A percentile compares a stretch with the other conserved stretches of the same genome.
phyloP scores from a whole-genome alignment of 2,888 invertebrate species.

The Polietes domitor region DNA sequence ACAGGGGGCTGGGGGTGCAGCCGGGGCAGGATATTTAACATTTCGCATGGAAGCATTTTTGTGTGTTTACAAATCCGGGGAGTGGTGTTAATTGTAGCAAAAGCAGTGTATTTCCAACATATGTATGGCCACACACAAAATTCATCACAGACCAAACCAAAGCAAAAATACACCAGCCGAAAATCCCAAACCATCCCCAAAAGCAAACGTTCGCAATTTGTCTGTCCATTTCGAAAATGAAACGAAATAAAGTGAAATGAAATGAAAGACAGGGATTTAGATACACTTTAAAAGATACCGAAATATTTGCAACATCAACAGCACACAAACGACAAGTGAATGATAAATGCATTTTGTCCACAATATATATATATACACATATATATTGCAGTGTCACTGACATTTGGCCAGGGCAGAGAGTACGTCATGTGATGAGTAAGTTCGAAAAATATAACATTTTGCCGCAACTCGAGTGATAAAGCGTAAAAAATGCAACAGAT shows the following conservation, averaged over 20 bases:
- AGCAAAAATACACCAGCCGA: neutral
- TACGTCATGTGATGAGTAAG: constrained; percentile 1
- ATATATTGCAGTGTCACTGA: constrained; percentile 32
- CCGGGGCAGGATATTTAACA: constrained; percentile 20
- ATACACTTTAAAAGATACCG: constrained; percentile 46
- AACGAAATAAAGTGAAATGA: no score
- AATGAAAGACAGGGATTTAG: constrained; percentile 44
- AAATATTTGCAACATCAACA: constrained; percentile 18
- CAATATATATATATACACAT: neutral
- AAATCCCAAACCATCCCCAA: neutral
- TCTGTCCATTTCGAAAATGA: neutral
- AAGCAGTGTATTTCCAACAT: constrained; percentile 31
- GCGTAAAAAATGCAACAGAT: constrained; percentile 45
- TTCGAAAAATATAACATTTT: neutral
- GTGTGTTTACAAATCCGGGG: constrained; percentile 10
- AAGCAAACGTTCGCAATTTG: neutral
- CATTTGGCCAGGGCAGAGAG: neutral
- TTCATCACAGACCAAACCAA: neutral
- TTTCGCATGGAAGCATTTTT: constrained; percentile 5
- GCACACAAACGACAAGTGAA: constrained; percentile 37
- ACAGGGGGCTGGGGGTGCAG: neutral
- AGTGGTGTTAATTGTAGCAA: constrained; percentile 48
- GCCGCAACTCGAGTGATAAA: neutral
- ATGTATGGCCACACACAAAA: constrained; percentile 54
- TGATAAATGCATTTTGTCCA: constrained; percentile 47